phyloP scores from a whole-genome alignment of 2,888 invertebrate genomes.

The Melipona beecheii region DNA sequence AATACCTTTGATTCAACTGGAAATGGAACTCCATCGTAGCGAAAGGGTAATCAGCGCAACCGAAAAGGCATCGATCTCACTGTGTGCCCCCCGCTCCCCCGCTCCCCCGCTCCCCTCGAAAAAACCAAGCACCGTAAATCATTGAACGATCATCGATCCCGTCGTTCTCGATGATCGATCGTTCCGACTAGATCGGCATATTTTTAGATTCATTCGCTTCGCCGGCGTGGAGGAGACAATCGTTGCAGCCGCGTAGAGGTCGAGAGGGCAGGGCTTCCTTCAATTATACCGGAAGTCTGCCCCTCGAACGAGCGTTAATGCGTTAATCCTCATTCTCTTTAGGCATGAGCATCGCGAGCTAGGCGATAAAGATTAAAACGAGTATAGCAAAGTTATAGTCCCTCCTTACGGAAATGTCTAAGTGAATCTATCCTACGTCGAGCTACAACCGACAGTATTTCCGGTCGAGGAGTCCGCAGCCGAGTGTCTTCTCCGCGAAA shows the following conservation, averaged over 20 bases:
- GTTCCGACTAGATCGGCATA: constrained; percentile 64
- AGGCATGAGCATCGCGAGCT: constrained; percentile 48
- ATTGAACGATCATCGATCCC: constrained; percentile 32
- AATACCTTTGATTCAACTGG: not conserved
- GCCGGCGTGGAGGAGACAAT: constrained; percentile 39
- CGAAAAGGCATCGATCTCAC: constrained; percentile 37
- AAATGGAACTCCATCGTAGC: constrained; percentile 11
- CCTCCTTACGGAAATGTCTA: constrained; percentile 35
- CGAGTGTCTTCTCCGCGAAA: constrained; percentile 26
- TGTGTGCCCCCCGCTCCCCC: constrained; percentile 5
- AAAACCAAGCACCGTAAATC: constrained; percentile 46
- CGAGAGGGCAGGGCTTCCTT: not conserved
- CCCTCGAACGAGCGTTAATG: not conserved
- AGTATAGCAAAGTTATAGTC: constrained; percentile 35
- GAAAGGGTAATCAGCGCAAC: constrained; percentile 41
- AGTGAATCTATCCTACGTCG: constrained; percentile 51
- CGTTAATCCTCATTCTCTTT: constrained; percentile 3
- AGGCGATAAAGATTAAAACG: constrained; percentile 49
- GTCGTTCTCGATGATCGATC: constrained; percentile 35
- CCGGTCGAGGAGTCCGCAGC: constrained; percentile 4
- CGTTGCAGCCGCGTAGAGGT: constrained; percentile 20
- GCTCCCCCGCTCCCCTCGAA: not conserved
- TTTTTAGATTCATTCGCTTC: constrained; percentile 36
- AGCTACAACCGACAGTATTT: constrained; percentile 33
- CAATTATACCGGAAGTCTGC: constrained; percentile 13